A percentile compares a stretch with the other conserved stretches of the same genome.
Evolutionary conservation across 2,888 invertebrate species (phyloP).

Genomic region (Galerucella pusilla): DNA sequence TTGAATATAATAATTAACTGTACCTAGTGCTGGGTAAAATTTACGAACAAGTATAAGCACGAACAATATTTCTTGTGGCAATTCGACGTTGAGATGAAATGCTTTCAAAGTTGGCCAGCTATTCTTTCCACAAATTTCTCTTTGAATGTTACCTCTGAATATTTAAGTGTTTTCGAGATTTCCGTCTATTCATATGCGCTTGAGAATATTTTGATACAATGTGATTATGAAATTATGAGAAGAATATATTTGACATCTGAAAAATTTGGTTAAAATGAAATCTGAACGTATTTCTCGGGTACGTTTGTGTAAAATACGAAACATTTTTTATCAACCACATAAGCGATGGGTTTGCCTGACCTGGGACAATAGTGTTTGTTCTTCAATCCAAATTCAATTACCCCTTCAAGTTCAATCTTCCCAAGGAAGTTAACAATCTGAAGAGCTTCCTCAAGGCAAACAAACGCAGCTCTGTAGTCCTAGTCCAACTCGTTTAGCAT

Average conservation of each 20-base stretch:
- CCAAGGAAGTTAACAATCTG: no score
- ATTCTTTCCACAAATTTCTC: constrained; percentile 24
- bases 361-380: no score
- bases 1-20: no score
- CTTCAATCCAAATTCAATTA: no score
- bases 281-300: constrained; percentile 7
- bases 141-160: constrained; percentile 28
- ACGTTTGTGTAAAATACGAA: constrained; percentile 9
- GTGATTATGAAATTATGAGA: constrained; percentile 26
- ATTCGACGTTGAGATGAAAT: constrained; percentile 11
- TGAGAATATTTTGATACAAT: constrained; percentile 28
- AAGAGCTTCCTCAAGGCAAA: no score
- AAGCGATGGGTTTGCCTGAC: background rate
- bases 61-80: background rate
- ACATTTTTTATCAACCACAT: constrained; percentile 14
- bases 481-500: no score
- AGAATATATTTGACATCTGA: constrained; percentile 22
- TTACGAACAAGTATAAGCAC: no score
- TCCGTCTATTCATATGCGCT: constrained; percentile 31
- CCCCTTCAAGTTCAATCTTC: no score
- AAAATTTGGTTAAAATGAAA: constrained; percentile 21
- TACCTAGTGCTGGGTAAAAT: no score
- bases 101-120: constrained; percentile 12
- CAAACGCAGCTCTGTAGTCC: no score
- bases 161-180: constrained; percentile 29